A percentile compares a stretch with the other conserved stretches of the same genome.
phyloP scores from a whole-genome alignment of 2,888 invertebrate genomes.

The Himalopsyche japonica region DNA sequence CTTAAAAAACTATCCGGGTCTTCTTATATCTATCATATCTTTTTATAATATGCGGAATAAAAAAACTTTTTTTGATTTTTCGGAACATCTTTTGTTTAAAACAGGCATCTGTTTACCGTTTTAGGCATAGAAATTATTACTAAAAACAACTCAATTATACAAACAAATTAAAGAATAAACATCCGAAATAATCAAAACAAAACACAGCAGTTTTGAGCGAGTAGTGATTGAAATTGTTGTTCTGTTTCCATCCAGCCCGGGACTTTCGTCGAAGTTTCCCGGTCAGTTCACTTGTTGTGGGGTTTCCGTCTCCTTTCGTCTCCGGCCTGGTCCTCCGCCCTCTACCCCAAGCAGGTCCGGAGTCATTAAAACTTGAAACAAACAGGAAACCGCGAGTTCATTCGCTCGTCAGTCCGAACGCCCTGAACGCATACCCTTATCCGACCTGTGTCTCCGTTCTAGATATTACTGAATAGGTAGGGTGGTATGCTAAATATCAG shows the following conservation, averaged over 20 bases:
- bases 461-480: background rate
- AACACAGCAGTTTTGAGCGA: background rate
- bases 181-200: background rate
- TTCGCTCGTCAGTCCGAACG: background rate
- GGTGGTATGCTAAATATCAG: background rate
- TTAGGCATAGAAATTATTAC: too few species aligned
- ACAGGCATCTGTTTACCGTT: too few species aligned
- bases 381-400: conserved; percentile 32
- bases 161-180: background rate
- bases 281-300: background rate
- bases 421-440: background rate
- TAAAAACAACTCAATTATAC: background rate
- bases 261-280: background rate
- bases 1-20: too few species aligned
- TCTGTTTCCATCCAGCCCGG: background rate
- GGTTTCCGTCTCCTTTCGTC: background rate
- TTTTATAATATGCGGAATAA: too few species aligned
- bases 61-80: too few species aligned
- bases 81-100: too few species aligned
- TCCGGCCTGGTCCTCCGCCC: conserved; percentile 8
- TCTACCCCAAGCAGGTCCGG: conserved; percentile 16
- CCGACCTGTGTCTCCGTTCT: background rate
- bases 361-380: conserved; percentile 38
- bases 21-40: too few species aligned
- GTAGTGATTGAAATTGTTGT: background rate